Evolutionary conservation across 2,797 vertebrate species (phyloP), one percentile per base, ranked within the genome.

Genomic region (Halcyon chelicuti): DNA sequence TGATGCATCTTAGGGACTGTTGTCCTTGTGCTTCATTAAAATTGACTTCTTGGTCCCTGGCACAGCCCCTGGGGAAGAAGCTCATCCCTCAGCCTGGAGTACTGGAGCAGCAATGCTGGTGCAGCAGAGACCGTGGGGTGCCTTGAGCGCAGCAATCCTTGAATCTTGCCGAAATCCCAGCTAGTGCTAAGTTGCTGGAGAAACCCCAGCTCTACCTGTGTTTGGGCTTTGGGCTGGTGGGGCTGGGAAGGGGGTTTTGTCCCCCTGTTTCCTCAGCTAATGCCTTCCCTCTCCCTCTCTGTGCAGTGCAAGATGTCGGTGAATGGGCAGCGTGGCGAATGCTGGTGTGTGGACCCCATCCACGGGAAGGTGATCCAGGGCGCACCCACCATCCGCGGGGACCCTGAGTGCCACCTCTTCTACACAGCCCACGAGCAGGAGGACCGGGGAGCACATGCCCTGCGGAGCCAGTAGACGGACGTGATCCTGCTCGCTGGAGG

Each of bases 241-340:
- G 14, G 11, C 10, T 71, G 52, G 33, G 37, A 49, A 6, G 10
- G 8, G 4, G 4, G 10, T 62, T 87, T 49, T 51, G 26, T 77
- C 19, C 29, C 29, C 37, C 5, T 21, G 0, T 68, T 87, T 68
- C 65, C 35, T 78, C 37, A 42, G 28, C 65, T 92, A 55, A 90
- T 2, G 2, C 7, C 5, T 86, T 42, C 54, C 86, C 85, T 94
- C 63, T 86, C 33, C 94, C 92, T 98, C 67, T 95, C 92, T 66
- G 4, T 57, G n/a, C 97, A 99, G 99, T 99, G 99, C 98, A 99
- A 99, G 99, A 99, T 99, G 98, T 99, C 99, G 21, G 98, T 98
- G 97, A 99, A 99, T 0, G 99, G 99, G 94, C 99, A 99, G 97
- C 98, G 99, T 44, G 99, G 99, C 2, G 99, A 99, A 97, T 99